These are phyloP conservation scores for Opisthocomus hoazin DNA, from an alignment of 2,113 vertebrate genomes.

Conservation along the genomic window DNA sequence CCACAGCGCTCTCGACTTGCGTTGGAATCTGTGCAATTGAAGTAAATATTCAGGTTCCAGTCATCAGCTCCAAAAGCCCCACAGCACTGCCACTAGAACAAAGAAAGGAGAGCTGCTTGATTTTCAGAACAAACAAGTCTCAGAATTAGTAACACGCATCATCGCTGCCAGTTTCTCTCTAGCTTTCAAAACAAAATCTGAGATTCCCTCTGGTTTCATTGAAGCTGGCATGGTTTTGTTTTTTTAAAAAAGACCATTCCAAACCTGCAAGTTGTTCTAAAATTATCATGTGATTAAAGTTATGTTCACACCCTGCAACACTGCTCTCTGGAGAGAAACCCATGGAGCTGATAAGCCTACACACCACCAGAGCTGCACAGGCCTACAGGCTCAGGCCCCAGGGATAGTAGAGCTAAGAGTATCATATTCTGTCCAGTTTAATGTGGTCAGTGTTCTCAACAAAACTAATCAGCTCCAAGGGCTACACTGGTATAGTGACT, in stretches of 20 bases:
- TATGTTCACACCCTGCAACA: background rate
- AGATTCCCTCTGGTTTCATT: background rate
- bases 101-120: background rate
- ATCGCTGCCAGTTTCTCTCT: background rate
- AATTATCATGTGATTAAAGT: background rate
- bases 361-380: background rate
- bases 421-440: background rate
- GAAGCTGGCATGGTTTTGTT: background rate
- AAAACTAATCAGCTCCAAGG: background rate
- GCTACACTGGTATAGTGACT: background rate
- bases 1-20: constrained; percentile 94
- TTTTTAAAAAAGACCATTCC: background rate
- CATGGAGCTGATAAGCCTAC: background rate
- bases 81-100: constrained; percentile 92
- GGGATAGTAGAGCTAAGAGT: background rate
- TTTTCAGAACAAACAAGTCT: background rate
- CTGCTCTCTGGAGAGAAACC: background rate
- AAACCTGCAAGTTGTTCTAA: background rate
- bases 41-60: constrained; percentile 98
- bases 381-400: background rate
- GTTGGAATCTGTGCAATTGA: constrained; percentile 94
- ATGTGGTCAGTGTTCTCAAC: background rate
- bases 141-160: background rate
- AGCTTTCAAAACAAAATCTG: background rate
- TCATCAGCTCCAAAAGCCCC: constrained; percentile 93